Evolutionary conservation across 2,888 invertebrate species (phyloP).

Genomic region (Drosophila formosana): DNA sequence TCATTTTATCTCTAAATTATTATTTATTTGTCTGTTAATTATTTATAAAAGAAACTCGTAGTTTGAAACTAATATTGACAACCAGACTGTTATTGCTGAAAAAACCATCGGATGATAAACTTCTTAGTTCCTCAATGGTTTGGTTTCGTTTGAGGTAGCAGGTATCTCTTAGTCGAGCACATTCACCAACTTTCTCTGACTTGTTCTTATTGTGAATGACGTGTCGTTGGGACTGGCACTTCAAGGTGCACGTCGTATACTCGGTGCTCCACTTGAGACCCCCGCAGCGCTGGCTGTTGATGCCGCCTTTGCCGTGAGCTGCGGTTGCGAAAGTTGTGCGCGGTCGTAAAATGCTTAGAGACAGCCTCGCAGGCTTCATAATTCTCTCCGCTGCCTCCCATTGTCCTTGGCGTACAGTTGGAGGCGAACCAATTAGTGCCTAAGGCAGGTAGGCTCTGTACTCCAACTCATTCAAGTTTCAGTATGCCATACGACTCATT

Average conservation of each 20-base stretch:
- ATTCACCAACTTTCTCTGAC: slow-evolving; percentile 8
- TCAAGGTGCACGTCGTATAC: slow-evolving; percentile 51
- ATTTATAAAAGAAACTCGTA: too few species aligned
- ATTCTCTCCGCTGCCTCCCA: slow-evolving; percentile 35
- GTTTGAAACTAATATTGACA: too few species aligned
- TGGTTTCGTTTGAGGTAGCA: neutral
- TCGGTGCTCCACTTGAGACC: slow-evolving; percentile 56
- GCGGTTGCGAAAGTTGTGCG: slow-evolving; percentile 34
- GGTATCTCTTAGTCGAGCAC: neutral
- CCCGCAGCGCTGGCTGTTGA: slow-evolving; percentile 16
- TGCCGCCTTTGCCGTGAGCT: slow-evolving; percentile 8
- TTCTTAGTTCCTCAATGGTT: too few species aligned
- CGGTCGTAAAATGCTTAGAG: slow-evolving; percentile 45
- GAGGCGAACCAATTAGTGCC: slow-evolving; percentile 28
- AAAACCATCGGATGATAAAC: too few species aligned
- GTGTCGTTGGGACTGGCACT: slow-evolving; percentile 50
- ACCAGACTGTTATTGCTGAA: too few species aligned
- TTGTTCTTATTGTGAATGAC: slow-evolving; percentile 57
- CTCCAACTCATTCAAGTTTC: neutral
- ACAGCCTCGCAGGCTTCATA: slow-evolving; percentile 45
- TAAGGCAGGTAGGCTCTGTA: slow-evolving; percentile 11
- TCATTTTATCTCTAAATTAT: too few species aligned
- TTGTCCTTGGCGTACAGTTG: slow-evolving; percentile 29
- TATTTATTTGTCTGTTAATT: too few species aligned
- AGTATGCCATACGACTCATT: neutral